Base-by-base conservation (phyloP, 2,797 vertebrate species). In the Carapus acus region DNA sequence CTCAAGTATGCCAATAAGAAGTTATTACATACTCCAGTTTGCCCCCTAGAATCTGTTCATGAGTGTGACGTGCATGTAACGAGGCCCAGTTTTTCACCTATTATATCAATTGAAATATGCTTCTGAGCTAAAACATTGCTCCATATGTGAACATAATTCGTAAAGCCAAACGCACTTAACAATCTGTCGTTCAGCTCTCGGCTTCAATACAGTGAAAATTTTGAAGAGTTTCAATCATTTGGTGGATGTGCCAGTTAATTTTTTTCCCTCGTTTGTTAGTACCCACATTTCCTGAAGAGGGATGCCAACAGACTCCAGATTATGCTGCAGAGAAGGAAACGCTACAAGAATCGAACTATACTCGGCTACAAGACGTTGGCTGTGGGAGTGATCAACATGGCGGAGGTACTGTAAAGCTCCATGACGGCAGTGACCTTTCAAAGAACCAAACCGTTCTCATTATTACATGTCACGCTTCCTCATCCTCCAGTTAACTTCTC, bases 321-420 rank as follows among this genome's bases (percentile, higher is more conserved):
- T 23, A 93, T 95, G 91, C 81, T 95, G 38, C 93, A 95, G 77
- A 82, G 93, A 66, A 86, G 93, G 63, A 95, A 95, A 74, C 85
- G 93, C n/a, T 95, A 95, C 86, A 95, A 94, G 72, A 95, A 95
- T 78, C 88, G 93, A 61, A 94, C 93, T 0, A 92, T 95, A 73
- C 86, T 95, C 76, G 93, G 93, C 69, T 94, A 92, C 87, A 95
- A 94, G 80, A 94, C 93, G 0, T 70, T 95, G 51, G 93, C 93
- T 1, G 89, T 94, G 49, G 93, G 92, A 55, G 85, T 91, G 41
- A 94, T 95, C 66, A 91, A 94, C 71, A 95, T 95, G 93, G 89
- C 92, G 0, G 92, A 95, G 92, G 93, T 94, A 75, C 13, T 1
- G 51, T 36, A 3, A 3, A 7, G 11, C 2, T 48, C 2, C 2